These are phyloP conservation scores for Pyrrhia umbra DNA, from an alignment of 2,888 invertebrate species.

Conservation along the genomic window DNA sequence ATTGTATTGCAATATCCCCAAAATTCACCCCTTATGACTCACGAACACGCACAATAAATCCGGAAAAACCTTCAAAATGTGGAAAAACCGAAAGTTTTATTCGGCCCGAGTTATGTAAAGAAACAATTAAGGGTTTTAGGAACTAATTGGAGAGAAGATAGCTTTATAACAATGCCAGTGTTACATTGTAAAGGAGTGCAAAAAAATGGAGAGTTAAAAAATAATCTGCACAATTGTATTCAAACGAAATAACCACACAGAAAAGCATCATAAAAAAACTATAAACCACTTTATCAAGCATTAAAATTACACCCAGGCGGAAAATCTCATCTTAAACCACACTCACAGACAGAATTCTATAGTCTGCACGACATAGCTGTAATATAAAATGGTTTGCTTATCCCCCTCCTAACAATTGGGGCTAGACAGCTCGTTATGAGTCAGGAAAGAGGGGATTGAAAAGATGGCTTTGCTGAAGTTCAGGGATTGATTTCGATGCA, in stretches of 20 bases:
- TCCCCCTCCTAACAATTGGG: slow-evolving; percentile 6
- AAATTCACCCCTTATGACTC: not conserved
- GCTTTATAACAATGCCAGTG: too few species aligned
- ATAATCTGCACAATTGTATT: not conserved
- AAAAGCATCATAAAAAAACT: not conserved
- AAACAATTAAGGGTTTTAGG: not conserved
- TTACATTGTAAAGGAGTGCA: too few species aligned
- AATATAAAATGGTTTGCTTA: slow-evolving; percentile 39
- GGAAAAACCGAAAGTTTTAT: not conserved
- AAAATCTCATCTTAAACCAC: slow-evolving; percentile 1
- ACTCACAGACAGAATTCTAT: slow-evolving; percentile 15
- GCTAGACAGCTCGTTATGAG: slow-evolving; percentile 31
- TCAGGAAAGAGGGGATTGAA: slow-evolving; percentile 17
- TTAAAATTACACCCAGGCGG: not conserved
- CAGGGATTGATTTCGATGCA: slow-evolving; percentile 5
- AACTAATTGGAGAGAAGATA: not conserved
- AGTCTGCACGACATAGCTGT: not conserved
- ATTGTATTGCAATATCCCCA: slow-evolving; percentile 9
- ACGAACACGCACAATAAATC: slow-evolving; percentile 2
- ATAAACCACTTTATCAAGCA: not conserved
- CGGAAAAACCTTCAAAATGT: slow-evolving; percentile 7
- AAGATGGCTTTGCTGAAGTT: slow-evolving; percentile 11
- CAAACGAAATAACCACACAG: not conserved
- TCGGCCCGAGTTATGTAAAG: not conserved
- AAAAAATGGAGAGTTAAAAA: too few species aligned